Conservation (phyloP, 2,113 vertebrate genomes). For the Pygoscelis antarcticus region DNA sequence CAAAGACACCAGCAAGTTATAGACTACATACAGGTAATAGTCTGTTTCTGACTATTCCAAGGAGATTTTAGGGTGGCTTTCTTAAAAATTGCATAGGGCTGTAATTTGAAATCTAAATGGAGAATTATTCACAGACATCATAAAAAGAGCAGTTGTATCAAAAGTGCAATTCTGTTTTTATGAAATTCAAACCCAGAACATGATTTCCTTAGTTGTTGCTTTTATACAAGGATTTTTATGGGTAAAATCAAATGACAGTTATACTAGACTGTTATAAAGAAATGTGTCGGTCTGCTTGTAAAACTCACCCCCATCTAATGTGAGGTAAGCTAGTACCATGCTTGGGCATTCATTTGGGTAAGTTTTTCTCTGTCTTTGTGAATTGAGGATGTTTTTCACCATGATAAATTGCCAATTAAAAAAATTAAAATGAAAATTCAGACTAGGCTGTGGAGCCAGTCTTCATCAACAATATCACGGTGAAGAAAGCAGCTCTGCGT, state of each 20-base stretch:
- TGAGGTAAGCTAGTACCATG: not conserved
- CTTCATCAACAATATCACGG: not conserved
- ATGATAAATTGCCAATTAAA: not conserved
- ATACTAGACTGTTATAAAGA: conserved; percentile 56
- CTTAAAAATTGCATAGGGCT: conserved; percentile 49
- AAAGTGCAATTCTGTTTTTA: conserved; percentile 69
- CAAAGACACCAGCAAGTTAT: conserved; percentile 92
- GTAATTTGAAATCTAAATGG: conserved; percentile 71
- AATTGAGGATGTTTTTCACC: not conserved
- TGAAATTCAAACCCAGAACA: conserved; percentile 67
- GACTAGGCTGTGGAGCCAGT: not conserved
- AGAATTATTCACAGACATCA: conserved; percentile 68
- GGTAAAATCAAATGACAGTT: conserved; percentile 68
- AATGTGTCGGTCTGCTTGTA: conserved; percentile 58
- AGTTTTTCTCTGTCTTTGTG: conserved; percentile 10
- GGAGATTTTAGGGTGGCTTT: conserved; percentile 67
- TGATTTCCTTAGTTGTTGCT: conserved; percentile 61
- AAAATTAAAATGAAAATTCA: not conserved
- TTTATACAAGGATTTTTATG: conserved; percentile 62
- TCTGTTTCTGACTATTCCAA: conserved; percentile 60
- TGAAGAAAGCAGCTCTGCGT: not conserved
- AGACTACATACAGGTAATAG: conserved; percentile 92
- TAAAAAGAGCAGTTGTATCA: conserved; percentile 69
- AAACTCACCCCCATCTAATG: conserved; percentile 9
- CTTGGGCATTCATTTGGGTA: not conserved